A percentile compares a stretch with the other conserved stretches of the same genome.
These are phyloP conservation scores for Coranthus polyacanthus DNA, from an alignment of 2,797 vertebrate genomes.

Conservation along the genomic window DNA sequence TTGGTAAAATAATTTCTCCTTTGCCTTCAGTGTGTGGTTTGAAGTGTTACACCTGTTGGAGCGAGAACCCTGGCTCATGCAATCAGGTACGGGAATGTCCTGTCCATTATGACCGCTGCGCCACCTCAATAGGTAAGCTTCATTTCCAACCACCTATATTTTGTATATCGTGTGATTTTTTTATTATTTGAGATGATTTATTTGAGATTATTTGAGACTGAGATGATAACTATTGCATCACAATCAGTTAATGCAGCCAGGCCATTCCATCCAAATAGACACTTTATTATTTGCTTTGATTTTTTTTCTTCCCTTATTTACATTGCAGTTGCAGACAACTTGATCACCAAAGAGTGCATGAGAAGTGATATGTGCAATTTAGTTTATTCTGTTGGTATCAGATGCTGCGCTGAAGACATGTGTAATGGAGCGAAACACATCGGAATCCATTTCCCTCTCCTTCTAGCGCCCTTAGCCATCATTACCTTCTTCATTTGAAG, in stretches of 20 bases:
- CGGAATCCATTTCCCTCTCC: slow-evolving; percentile 31
- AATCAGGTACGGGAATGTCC: slow-evolving; percentile 28
- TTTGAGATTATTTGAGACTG: no score
- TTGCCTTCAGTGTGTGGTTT: slow-evolving; percentile 30
- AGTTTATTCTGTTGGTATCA: slow-evolving; percentile 19
- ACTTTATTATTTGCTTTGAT: background rate
- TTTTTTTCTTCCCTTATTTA: background rate
- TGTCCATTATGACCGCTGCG: slow-evolving; percentile 19
- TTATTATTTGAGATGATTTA: no score
- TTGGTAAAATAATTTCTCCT: slow-evolving; percentile 15
- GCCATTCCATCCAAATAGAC: no score
- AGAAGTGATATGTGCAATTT: slow-evolving; percentile 47
- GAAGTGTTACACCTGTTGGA: slow-evolving; percentile 55
- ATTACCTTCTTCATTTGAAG: slow-evolving; percentile 36
- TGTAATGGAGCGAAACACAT: slow-evolving; percentile 53
- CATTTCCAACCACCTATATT: background rate
- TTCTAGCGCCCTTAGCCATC: slow-evolving; percentile 23
- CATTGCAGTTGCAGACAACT: slow-evolving; percentile 54
- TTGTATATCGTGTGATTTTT: background rate
- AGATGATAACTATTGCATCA: background rate
- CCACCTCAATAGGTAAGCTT: slow-evolving; percentile 34
- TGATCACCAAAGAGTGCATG: slow-evolving; percentile 65
- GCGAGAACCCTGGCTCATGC: slow-evolving; percentile 39
- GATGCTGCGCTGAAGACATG: slow-evolving; percentile 46
- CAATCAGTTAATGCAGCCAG: background rate